Evolutionary conservation across 1,140 invertebrate species (phyloP).

Genomic region (Globodera rostochiensis): DNA sequence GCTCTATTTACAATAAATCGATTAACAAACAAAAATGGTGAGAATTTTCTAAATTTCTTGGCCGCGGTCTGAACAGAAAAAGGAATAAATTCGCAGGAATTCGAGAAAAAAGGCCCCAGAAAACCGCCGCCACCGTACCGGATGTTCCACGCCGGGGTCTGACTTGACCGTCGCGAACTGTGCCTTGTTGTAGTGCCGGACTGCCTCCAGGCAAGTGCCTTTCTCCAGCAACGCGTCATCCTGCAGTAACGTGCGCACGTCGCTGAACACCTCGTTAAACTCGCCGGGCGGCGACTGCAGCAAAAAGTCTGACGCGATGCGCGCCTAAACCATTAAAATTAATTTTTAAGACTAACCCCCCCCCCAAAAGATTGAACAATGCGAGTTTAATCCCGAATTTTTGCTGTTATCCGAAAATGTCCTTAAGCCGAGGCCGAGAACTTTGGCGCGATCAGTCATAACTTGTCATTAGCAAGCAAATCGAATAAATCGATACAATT

Average conservation of each 20-base stretch:
- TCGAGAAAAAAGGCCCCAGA: too few species aligned
- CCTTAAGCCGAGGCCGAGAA: too few species aligned
- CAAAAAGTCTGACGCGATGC: constrained; percentile 39
- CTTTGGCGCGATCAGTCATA: too few species aligned
- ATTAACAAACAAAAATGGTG: too few species aligned
- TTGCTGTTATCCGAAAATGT: too few species aligned
- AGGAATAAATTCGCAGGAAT: background rate
- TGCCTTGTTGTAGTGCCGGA: constrained; percentile 97
- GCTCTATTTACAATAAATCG: too few species aligned
- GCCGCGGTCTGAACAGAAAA: background rate
- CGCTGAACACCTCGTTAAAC: constrained; percentile 99
- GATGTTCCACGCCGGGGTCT: constrained; percentile 78
- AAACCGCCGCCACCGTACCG: constrained; percentile 62
- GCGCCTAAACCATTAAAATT: background rate
- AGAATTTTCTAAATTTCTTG: too few species aligned
- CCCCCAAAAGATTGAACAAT: too few species aligned
- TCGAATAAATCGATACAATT: too few species aligned
- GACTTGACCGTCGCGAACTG: constrained; percentile 94
- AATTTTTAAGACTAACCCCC: too few species aligned
- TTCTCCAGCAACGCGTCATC: constrained; percentile 94
- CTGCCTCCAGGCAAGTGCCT: constrained; percentile 80
- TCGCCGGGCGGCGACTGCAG: constrained; percentile 73
- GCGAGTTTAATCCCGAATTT: background rate
- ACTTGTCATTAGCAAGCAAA: too few species aligned
- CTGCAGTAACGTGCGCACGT: constrained; percentile 90